Base-by-base conservation (phyloP, 2,888 invertebrate genomes). In the Hermaeophaga mercurialis region DNA sequence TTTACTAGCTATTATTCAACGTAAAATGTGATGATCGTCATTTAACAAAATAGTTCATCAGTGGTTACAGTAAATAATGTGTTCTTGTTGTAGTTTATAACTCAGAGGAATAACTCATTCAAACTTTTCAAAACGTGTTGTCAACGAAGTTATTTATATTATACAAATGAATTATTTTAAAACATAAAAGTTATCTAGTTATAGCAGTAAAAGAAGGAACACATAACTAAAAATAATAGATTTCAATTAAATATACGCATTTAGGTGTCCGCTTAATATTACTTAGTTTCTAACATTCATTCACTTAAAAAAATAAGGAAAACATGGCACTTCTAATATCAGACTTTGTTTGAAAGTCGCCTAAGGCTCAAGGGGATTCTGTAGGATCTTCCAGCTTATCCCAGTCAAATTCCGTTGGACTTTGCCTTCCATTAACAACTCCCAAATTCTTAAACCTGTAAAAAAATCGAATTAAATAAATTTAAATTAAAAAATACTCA, bases 391-490 rank as follows among this genome's bases (percentile, higher is more conserved):
- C 90, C 70, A 90, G 86, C 78, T 88, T 89, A 77, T 91, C 90
- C 94, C 93, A 93, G 78, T 93, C 91, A 78, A 93, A 94, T 75
- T 91, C 91, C 52, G 90, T 90, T 66, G 86, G 88, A 61, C 88
- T 89, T 70, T 82, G 86, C 67, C 87, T 85, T 46, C 83, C 85
- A 46, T 87, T 85, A 66, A 92, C 84, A 73, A 91, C 91, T 49
- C 94, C 93, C 63, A 93, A 82, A 78, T 92, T 91, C 66, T 88
- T 85, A 80, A 90, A 94, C 67, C 93, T 85, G 1, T 12, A 22
- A 39, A 15, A 38, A 38, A n/a, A 11, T n/a, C n/a, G n/a, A n/a
- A n/a, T n/a, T n/a, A n/a, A n/a, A n/a, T n/a, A n/a, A n/a, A n/a
- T n/a, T n/a, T n/a, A n/a, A n/a, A n/a, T n/a, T n/a, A n/a, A n/a